Percentiles rank a stretch among this genome's conserved stretches.
These are phyloP conservation scores for Phenganax stokvisi DNA, from an alignment of 92 coral and sea anemone species.

Conservation along the genomic window DNA sequence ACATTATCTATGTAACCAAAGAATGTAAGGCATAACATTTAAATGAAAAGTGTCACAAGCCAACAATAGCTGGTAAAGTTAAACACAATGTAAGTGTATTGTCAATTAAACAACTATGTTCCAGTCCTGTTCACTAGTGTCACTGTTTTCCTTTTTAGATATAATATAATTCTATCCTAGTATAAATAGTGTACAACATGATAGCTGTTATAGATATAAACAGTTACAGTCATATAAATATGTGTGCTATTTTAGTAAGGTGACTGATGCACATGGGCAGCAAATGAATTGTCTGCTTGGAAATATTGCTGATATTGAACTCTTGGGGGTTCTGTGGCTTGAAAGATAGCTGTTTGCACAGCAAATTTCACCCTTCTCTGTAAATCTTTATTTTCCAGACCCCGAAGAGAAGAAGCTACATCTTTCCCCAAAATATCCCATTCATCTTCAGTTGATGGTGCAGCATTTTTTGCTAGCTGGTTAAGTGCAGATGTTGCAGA, in stretches of 20 bases:
- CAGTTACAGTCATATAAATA: no score
- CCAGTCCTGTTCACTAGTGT: no score
- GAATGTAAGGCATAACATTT: no score
- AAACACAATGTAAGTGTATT: no score
- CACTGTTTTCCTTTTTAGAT: no score
- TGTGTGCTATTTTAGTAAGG: not conserved
- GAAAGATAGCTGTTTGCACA: slow-evolving; percentile 7
- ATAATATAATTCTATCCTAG: no score
- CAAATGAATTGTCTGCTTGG: not conserved
- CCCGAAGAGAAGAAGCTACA: slow-evolving; percentile 48
- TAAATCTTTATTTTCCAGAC: slow-evolving; percentile 28
- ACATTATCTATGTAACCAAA: no score
- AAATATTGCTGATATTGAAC: not conserved
- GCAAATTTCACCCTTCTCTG: slow-evolving; percentile 25
- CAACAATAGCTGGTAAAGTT: no score
- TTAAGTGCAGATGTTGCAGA: slow-evolving; percentile 40
- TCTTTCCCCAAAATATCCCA: slow-evolving; percentile 58
- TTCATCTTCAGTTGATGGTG: slow-evolving; percentile 39
- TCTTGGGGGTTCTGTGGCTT: not conserved
- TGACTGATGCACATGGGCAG: not conserved
- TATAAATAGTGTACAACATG: no score
- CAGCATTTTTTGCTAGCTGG: slow-evolving; percentile 39
- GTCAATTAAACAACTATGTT: no score
- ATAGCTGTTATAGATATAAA: no score
- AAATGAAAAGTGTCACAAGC: no score